Base-by-base conservation (phyloP, 2,113 vertebrate species). In the Amblyornis subalaris region DNA sequence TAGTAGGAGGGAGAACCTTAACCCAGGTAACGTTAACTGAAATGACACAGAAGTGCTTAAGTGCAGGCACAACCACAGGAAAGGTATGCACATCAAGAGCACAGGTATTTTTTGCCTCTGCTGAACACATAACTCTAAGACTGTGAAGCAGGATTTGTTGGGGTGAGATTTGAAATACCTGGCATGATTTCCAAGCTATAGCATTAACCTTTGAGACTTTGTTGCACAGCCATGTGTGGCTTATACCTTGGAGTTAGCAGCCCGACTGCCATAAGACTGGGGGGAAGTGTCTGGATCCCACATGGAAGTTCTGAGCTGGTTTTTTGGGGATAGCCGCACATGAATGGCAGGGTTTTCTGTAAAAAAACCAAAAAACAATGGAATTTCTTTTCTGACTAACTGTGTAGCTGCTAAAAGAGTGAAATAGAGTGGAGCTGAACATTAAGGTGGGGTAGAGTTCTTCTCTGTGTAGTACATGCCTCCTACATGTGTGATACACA, bases 231-330 rank as follows among this genome's bases (percentile, higher is more conserved):
- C 22, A 3, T 2, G 8, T 54, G 17, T 44, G 20, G 14, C 33
- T 50, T 20, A 12, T 57, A 69, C 22, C 28, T 75, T 47, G 58
- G 50, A 58, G 29, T n/a, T 50, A 70, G 21, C 25, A 64, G 45
- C 9, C 16, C 25, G 26, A 20, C 17, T 33, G 24, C 15, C 48
- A 25, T 0, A 0, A 75, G 22, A 29, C 6, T 0, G 0, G 11
- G 25, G 12, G 14, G 10, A 67, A 78, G 21, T 40, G 22, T 82
- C 23, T 70, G 60, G n/a, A 53, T 67, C 12, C 20, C 31, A 48
- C 19, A 7, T 8, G 20, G 21, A 22, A 75, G 26, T 64, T 85
- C 29, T 66, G 26, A 88, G 58, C 25, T 85, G 25, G 25, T 0
- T 11, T 89, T 75, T n/a, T 6, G 61, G 45, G 3, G 2, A 50